These are phyloP conservation scores for Apistogramma diplotaenia DNA, from an alignment of 2,113 vertebrate species.

Conservation along the genomic window DNA sequence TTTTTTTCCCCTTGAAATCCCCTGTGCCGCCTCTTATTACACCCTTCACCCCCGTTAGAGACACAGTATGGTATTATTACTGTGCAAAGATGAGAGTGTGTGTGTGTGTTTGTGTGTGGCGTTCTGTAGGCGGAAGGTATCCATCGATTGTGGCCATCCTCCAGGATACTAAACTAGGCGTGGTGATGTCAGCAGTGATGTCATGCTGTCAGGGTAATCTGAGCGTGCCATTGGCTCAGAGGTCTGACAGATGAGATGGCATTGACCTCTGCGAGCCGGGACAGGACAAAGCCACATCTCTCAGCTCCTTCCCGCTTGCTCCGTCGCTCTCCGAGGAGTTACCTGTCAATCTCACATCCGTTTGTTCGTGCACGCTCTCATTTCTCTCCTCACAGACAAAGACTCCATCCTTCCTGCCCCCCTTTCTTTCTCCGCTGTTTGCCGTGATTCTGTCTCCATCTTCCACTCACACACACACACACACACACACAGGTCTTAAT, in stretches of 20 bases:
- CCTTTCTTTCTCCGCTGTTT: conserved; percentile 14
- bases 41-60: conserved; percentile 27
- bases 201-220: conserved; percentile 70
- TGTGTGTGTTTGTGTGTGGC: conserved; percentile 13
- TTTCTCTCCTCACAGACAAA: conserved; percentile 21
- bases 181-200: conserved; percentile 75
- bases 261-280: conserved; percentile 61
- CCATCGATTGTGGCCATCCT: conserved; percentile 63
- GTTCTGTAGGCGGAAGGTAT: conserved; percentile 43
- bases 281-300: conserved; percentile 56
- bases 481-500: conserved; percentile 48
- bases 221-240: conserved; percentile 71
- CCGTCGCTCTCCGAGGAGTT: conserved; percentile 24
- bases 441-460: conserved; percentile 20
- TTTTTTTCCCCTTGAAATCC: conserved; percentile 43
- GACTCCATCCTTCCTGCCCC: conserved; percentile 19
- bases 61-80: conserved; percentile 38
- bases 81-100: conserved; percentile 11
- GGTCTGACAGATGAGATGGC: conserved; percentile 66
- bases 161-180: conserved; percentile 58
- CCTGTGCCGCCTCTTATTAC: conserved; percentile 51
- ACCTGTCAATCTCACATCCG: conserved; percentile 20
- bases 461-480: conserved; percentile 11
- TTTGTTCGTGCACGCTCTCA: not conserved
- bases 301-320: conserved; percentile 13